Base-by-base conservation (phyloP, 2,797 vertebrate genomes). In the Phrynocephalus vlangalii region DNA sequence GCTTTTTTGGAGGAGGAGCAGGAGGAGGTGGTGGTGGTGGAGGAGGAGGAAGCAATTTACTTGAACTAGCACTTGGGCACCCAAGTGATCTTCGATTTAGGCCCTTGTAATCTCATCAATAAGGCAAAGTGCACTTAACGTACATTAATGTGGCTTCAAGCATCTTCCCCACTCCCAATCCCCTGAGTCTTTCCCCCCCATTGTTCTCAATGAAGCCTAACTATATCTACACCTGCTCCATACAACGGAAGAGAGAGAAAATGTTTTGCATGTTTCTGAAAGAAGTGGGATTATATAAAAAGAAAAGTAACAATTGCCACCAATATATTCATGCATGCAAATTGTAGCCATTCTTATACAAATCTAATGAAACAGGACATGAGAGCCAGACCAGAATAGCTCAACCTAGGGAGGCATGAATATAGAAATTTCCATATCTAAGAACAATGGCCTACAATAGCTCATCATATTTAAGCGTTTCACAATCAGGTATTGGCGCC, bases 381-480 rank as follows among this genome's bases (percentile, higher is more conserved):
- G 79, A 70, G 28, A 38, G 33, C 6, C 86, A 30, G 33, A 33
- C 9, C 75, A 73, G 72, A 87, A 48, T 78, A 82, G 81, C 50
- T 89, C 79, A 2, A 71, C 70, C 80, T 20, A 2, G 52, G 68
- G 50, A 72, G 44, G 75, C 50, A 56, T 33, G 18, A 44, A 77
- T 15, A 48, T 1, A 75, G 28, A 5, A 33, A 73, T 80, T 85
- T 66, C 30, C 26, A 44, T 26, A 66, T 30, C 26, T 76, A 83
- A 87, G 22, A 26, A 86, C 26, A 7, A 24, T 70, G 72, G 33
- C 10, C 44, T 60, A 63, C 77, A 71, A 79, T 60, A 70, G 79
- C 44, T 82, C 66, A 87, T 87, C 71, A 82, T 52, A 79, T 79
- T 71, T 70, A 86, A 86, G 63, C 86, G 70, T 81, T 75, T 73